phyloP scores from a whole-genome alignment of 2,888 invertebrate species.

The Synanthedon myopaeformis region DNA sequence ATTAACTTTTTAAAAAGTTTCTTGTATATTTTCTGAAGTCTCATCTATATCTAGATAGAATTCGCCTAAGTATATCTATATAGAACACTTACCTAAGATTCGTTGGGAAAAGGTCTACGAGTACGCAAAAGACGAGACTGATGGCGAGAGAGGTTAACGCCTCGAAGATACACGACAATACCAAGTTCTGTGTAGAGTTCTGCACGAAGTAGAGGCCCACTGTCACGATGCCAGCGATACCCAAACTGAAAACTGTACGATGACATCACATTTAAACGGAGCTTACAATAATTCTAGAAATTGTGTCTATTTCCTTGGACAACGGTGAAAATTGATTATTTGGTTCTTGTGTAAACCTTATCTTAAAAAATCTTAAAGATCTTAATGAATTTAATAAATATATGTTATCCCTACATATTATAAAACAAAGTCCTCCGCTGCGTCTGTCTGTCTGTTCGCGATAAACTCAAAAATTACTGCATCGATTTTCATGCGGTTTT shows the following conservation, averaged over 20 bases:
- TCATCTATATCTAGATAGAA: no score
- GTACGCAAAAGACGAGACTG: slow-evolving; percentile 83
- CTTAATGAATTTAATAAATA: no score
- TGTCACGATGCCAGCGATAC: slow-evolving; percentile 79
- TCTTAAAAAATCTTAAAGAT: no score
- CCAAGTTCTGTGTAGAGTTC: slow-evolving; percentile 77
- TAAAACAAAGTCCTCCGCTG: no score
- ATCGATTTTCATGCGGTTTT: no score
- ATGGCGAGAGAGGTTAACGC: slow-evolving; percentile 83
- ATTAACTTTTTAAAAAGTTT: no score
- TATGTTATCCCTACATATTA: no score
- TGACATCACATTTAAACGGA: neutral
- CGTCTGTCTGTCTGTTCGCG: no score
- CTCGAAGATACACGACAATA: slow-evolving; percentile 83
- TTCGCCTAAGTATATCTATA: no score
- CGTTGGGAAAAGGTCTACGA: slow-evolving; percentile 85
- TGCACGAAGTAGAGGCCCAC: slow-evolving; percentile 81
- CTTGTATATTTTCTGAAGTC: no score
- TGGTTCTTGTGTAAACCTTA: neutral
- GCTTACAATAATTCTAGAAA: neutral
- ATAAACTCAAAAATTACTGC: no score
- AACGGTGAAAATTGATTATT: neutral
- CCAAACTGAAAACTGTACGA: slow-evolving; percentile 78
- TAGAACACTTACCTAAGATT: slow-evolving; percentile 75
- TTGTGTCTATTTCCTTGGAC: no score